A percentile compares a stretch with the other conserved stretches of the same genome.
These are phyloP conservation scores for Xylocampa areola DNA, from an alignment of 2,888 invertebrate species.

Conservation along the genomic window DNA sequence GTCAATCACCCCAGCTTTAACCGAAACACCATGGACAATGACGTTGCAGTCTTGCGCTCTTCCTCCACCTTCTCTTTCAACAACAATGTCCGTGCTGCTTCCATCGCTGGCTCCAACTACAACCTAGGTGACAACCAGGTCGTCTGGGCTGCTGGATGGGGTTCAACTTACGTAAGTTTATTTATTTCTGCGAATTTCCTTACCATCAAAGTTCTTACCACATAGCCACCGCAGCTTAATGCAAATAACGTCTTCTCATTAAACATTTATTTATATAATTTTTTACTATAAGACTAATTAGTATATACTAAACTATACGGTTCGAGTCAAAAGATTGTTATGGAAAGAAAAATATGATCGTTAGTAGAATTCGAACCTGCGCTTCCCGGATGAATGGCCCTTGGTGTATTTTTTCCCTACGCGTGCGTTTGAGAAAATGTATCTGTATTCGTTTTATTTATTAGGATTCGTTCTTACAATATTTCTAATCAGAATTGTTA, in stretches of 20 bases:
- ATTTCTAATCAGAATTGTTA: too few relatives aligned
- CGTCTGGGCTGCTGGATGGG: constrained; percentile 75
- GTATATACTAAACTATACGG: not conserved
- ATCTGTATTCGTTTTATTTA: too few relatives aligned
- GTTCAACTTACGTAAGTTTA: constrained; percentile 63
- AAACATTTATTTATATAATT: too few relatives aligned
- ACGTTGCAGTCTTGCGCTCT: constrained; percentile 63
- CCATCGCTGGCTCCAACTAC: constrained; percentile 69
- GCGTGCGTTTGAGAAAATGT: too few relatives aligned
- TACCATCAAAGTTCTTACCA: too few relatives aligned
- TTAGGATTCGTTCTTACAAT: too few relatives aligned
- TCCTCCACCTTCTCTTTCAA: constrained; percentile 44
- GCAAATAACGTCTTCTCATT: not conserved
- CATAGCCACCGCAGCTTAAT: too few relatives aligned
- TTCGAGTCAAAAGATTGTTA: not conserved
- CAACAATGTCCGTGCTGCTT: constrained; percentile 53
- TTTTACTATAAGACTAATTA: not conserved
- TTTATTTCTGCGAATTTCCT: not conserved
- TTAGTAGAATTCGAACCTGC: too few relatives aligned
- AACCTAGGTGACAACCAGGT: constrained; percentile 62
- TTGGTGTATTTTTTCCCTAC: too few relatives aligned
- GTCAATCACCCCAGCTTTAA: constrained; percentile 60
- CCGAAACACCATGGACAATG: constrained; percentile 51
- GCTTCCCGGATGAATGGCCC: too few relatives aligned
- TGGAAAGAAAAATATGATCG: too few relatives aligned